These are phyloP conservation scores for Phenganax subtilis DNA, from an alignment of 92 coral and sea anemone species.

Conservation along the genomic window DNA sequence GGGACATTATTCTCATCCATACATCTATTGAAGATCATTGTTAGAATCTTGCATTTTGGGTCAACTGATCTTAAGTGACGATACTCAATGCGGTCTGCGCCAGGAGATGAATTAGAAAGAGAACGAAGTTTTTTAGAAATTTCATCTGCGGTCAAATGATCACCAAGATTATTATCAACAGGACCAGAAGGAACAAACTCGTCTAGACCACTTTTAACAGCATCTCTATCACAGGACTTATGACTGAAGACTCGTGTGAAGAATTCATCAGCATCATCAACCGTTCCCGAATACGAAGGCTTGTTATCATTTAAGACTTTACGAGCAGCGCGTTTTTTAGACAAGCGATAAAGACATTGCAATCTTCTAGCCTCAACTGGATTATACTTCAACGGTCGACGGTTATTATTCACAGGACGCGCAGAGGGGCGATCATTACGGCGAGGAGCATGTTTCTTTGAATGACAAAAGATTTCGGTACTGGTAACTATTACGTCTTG, in stretches of 20 bases:
- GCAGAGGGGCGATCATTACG: conserved; percentile 6
- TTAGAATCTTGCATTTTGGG: neutral
- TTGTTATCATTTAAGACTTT: neutral
- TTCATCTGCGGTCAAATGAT: neutral
- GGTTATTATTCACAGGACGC: neutral
- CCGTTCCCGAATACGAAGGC: neutral
- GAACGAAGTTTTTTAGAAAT: neutral
- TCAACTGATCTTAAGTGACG: neutral
- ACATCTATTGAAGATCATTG: neutral
- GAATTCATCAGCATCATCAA: neutral
- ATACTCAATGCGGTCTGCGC: neutral
- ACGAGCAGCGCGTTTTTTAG: neutral
- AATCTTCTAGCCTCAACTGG: conserved; percentile 2
- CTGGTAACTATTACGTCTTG: neutral
- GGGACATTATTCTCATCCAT: neutral
- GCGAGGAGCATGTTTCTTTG: neutral
- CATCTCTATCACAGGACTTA: neutral
- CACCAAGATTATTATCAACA: neutral
- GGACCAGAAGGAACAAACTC: neutral
- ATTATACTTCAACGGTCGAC: neutral
- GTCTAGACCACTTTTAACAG: neutral
- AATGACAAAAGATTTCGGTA: neutral
- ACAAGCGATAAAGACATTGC: neutral
- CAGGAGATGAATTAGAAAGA: conserved; percentile 12
- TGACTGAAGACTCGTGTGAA: neutral